Base-by-base conservation (phyloP, 37 sponge, comb jelly and placozoan genomes). In the Hexactinellida sp. region DNA sequence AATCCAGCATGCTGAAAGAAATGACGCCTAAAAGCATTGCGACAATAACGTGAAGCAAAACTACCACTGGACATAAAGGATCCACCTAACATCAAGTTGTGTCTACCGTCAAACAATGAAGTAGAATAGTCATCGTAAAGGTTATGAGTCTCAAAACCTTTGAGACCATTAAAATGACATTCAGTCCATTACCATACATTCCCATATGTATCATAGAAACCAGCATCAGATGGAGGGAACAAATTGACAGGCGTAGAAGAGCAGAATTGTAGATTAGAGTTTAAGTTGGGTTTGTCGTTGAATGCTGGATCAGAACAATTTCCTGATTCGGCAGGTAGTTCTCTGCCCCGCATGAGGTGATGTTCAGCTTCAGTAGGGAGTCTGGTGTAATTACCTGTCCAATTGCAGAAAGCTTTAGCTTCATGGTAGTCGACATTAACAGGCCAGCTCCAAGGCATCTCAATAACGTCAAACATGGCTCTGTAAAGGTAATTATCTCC, bases 131-230 rank as follows among this genome's bases (percentile, higher is more conserved):
- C 93, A 85, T 94, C 89, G 54, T 94, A 94, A 30, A 94, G 84
- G 36, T 89, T 92, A 39, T 37, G 54, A 1, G 93, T 88, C 39
- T 89, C 76, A 54, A 90, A 92, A 5, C 93, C 95, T 23, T 91
- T 90, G 0, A 94, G 88, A 0, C 91, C 95, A 86, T 94, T 94
- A 87, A 91, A 92, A 16, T 94, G 95, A 88, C 92, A 93, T 54
- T 94, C 95, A 0, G 71, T 25, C 93, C 95, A 94, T 39, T 94
- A 90, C 95, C 95, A 94, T 37, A 94, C 95, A 34, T 94, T 94
- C 16, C 95, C 95, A 63, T 85, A 90, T 37, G 87, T 54, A 85
- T 94, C 95, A 47, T 92, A 85, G 37, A 94, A 91, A 0, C 95
- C 95, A 54, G 87, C 34, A 0, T 90, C 84, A 37, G 85, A 90